These are phyloP conservation scores for Empidonax alnorum DNA, from an alignment of 2,113 vertebrate genomes.

Conservation along the genomic window DNA sequence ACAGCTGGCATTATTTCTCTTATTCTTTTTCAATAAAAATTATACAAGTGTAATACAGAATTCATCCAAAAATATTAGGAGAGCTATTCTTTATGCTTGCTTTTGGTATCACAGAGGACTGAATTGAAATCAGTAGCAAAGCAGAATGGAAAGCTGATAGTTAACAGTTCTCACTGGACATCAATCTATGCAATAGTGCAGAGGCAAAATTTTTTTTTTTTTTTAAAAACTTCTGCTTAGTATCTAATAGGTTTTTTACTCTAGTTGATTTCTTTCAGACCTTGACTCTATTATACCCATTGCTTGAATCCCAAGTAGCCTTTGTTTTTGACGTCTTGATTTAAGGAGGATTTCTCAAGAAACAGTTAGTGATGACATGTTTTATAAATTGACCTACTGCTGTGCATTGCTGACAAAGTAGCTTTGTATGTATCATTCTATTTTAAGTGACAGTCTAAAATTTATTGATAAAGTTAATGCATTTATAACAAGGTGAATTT, in stretches of 20 bases:
- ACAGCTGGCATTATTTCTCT: neutral
- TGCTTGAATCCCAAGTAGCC: neutral
- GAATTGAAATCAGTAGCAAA: neutral
- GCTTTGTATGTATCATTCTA: neutral
- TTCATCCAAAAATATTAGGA: neutral
- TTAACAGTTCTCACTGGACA: neutral
- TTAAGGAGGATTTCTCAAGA: neutral
- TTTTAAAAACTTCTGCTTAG: neutral
- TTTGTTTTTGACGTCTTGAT: slow-evolving; percentile 1
- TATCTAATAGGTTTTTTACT: neutral
- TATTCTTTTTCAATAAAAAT: neutral
- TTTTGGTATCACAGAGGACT: neutral
- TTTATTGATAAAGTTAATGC: slow-evolving; percentile 42
- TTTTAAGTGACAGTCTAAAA: slow-evolving; percentile 16
- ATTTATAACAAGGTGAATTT: slow-evolving; percentile 64
- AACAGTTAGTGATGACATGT: neutral
- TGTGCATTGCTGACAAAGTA: neutral
- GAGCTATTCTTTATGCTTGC: neutral
- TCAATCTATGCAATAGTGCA: neutral
- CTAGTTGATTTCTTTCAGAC: neutral
- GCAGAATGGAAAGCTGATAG: neutral
- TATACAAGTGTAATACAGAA: neutral
- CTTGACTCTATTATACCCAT: neutral
- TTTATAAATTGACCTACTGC: neutral
- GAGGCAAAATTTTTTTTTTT: neutral